Evolutionary conservation across 2,113 vertebrate genomes (phyloP), one percentile per base, ranked within the genome.

Genomic region (Pelecanoides urinatrix): DNA sequence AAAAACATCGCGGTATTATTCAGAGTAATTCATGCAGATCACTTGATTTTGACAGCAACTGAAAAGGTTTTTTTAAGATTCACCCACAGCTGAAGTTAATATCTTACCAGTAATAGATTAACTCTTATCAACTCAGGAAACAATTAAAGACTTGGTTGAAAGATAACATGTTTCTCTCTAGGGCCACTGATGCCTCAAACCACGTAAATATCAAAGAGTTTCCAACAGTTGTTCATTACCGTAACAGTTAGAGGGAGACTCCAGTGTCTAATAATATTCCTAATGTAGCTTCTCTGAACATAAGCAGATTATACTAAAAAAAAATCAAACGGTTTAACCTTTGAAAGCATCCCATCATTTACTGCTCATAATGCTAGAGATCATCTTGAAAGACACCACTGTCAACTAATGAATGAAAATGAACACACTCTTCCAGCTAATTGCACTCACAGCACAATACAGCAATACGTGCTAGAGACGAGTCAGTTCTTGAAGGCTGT

Each of bases 401-500:
- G 74, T 45, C 74, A 79, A 40, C 34, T 73, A 59, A 59, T 9
- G 52, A 79, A 50, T 13, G 74, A 66, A 73, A 86, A 59, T 5
- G 52, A 91, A n/a, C 29, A 15, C 7, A 1, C 27, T 66, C 52
- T 40, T 73, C 45, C 82, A 91, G 29, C 45, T 67, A 66, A 79
- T n/a, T 66, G 59, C 44, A 20, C 52, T 47, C 27, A 7, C 52
- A n/a, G 89, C 34, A 15, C 81, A 38, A 21, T 11, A 23, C 20
- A 21, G 23, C 34, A 20, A 55, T 3, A 0, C 2, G 1, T 9
- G 7, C 21, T 20, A 11, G 2, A 45, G 44, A 44, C 36, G 29
- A 59, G 36, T 8, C 32, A 23, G 6, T 44, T 36, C 73, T 34
- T 18, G 44, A 79, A 73, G 59, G 27, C 38, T 61, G 52, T 18